Conservation (phyloP, 2,113 vertebrate species). For the Nothobranchius kuhntae region DNA sequence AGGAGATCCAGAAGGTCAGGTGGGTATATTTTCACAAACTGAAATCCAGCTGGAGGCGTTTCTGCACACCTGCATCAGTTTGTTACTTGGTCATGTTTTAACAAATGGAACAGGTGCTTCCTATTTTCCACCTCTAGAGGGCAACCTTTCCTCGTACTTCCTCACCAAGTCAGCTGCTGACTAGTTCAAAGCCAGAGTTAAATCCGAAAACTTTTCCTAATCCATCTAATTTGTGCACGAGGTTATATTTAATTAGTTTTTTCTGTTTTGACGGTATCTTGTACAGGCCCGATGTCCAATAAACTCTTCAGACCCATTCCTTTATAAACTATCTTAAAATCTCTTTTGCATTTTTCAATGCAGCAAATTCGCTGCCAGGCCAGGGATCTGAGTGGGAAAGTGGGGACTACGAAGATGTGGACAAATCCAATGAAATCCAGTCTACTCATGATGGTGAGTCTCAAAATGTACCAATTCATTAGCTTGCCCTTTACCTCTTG, state of each 20-base stretch:
- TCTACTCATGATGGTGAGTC: constrained; percentile 29
- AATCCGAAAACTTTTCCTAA: too few species aligned
- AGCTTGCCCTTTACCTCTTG: too few species aligned
- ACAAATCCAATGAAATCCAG: constrained; percentile 24
- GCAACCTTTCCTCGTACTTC: constrained; percentile 13
- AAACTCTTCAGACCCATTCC: too few species aligned
- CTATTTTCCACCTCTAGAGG: constrained; percentile 37
- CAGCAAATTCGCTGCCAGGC: constrained; percentile 16
- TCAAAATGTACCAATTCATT: not conserved
- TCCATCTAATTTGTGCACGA: too few species aligned
- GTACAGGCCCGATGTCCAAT: too few species aligned
- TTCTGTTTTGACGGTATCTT: too few species aligned
- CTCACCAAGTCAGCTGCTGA: not conserved
- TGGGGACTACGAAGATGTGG: constrained; percentile 54
- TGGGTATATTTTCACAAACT: constrained; percentile 28
- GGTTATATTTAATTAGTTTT: too few species aligned
- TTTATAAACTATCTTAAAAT: not conserved
- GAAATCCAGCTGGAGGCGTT: too few species aligned
- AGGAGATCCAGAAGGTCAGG: not conserved
- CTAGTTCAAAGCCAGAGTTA: not conserved
- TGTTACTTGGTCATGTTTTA: too few species aligned
- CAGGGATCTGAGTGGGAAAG: constrained; percentile 37
- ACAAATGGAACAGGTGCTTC: not conserved
- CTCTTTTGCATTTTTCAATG: not conserved
- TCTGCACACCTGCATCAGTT: too few species aligned